Evolutionary conservation across 1,140 invertebrate species (phyloP).

Genomic region (Stegodyphus dumicola): DNA sequence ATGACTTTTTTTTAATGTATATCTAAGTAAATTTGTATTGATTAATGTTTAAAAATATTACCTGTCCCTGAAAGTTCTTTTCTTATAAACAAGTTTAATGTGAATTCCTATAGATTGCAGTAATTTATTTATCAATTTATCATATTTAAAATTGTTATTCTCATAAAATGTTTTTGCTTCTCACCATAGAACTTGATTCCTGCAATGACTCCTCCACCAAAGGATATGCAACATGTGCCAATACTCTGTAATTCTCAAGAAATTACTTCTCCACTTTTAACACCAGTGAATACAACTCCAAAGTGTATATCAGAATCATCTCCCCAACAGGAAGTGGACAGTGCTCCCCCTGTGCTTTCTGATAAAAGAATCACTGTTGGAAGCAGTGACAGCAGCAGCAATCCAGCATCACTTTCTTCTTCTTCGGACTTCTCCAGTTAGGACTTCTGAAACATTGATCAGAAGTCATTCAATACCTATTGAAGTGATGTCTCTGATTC

Average conservation of each 20-base stretch:
- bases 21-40: too few species aligned
- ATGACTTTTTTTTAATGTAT: too few species aligned
- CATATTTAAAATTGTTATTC: neutral
- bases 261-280: neutral
- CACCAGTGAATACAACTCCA: neutral
- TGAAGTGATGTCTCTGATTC: constrained; percentile 29
- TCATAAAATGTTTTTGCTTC: too few species aligned
- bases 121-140: neutral
- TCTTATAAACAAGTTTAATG: too few species aligned
- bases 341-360: constrained; percentile 18
- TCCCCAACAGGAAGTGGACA: neutral
- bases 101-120: too few species aligned
- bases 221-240: constrained; percentile 9
- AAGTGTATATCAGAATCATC: neutral
- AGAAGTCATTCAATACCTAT: constrained; percentile 41
- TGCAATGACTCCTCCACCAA: constrained; percentile 15
- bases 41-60: too few species aligned
- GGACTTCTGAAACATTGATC: constrained; percentile 49
- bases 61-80: too few species aligned
- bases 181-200: constrained; percentile 11
- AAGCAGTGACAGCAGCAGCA: neutral
- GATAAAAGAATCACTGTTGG: constrained; percentile 7
- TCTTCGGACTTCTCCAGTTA: constrained; percentile 35
- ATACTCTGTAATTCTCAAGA: constrained; percentile 12
- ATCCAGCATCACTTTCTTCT: constrained; percentile 25